phyloP scores from a whole-genome alignment of 2,797 vertebrate genomes.

The Oreochromis mossambicus region DNA sequence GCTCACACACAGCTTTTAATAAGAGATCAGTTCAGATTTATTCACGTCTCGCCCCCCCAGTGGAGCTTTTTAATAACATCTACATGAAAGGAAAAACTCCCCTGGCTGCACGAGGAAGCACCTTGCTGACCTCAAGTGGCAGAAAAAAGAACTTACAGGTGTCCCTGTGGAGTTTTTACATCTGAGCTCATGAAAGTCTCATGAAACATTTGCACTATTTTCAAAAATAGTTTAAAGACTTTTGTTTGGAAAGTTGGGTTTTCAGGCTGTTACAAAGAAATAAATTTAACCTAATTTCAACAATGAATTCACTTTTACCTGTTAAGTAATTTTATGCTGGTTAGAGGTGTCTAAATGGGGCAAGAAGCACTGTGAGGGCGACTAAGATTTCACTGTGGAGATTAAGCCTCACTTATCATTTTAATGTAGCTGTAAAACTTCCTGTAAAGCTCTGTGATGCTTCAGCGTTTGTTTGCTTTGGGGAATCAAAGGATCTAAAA shows the following conservation, averaged over 20 bases:
- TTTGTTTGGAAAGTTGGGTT: background rate
- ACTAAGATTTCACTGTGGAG: background rate
- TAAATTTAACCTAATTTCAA: background rate
- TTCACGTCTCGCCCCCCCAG: background rate
- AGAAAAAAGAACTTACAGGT: background rate
- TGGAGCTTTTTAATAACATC: background rate
- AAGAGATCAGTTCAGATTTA: background rate
- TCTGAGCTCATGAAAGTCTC: background rate
- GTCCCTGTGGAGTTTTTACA: background rate
- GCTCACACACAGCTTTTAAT: background rate
- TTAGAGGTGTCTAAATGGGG: background rate
- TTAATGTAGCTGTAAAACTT: background rate
- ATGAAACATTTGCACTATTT: background rate
- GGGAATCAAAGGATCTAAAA: background rate
- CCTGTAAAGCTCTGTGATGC: background rate
- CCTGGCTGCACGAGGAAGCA: background rate
- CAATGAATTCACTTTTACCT: background rate
- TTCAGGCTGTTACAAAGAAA: background rate
- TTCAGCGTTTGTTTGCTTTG: background rate
- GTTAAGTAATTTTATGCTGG: background rate
- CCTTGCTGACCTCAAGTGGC: background rate
- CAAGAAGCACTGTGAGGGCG: rapidly evolving
- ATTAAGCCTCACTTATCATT: background rate
- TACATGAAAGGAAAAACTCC: background rate
- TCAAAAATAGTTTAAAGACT: background rate